Evolutionary conservation across 1,140 invertebrate genomes (phyloP), one percentile per base, ranked within the genome.

Genomic region (Drosophila kurseongensis): DNA sequence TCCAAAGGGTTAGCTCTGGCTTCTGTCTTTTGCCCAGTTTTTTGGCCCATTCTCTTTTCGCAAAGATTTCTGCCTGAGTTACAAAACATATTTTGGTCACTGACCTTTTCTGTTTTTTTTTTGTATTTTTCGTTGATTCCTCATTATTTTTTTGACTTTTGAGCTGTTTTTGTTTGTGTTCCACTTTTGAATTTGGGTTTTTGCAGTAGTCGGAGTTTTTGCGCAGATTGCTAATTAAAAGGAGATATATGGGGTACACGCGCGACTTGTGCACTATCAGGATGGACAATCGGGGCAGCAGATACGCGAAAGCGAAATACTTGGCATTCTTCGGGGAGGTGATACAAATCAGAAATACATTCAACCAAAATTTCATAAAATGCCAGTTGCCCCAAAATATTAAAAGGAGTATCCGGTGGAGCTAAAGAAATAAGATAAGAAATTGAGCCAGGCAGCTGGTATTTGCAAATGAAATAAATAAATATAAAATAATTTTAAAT

Each of bases 71-170:
- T 78, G 57, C 52, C 45, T 54, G 54, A 78, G 69, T 78, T 78
- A 73, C 76, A 78, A 78, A 78, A 78, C 76, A 78, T 78, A 78
- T 78, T 78, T 78, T 78, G 76, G 76, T 78, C 76, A 78, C 58
- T 78, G 76, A 78, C 75, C 76, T 78, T 78, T 78, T 72, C 75
- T 66, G 48, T 63, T 78, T 78, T 63, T 78, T 78, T 78, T 23
- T 51, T 76, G 58, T 48, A 50, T 69, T 69, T 75, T 75, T 44
- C 56, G 47, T 56, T 69, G 32, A 58, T 65, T 78, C 48, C 60
- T 62, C 45, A 52, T 48, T 60, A 60, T 78, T 68, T 78, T 65
- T 59, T 58, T 77, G 62, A 68, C 75, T 77, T 65, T 40, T 68
- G 41, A 67, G 59, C 59, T 44, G 38, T 75, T 75, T 74, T 63